Evolutionary conservation across 2,113 vertebrate genomes (phyloP).

Genomic region (Grus americana): DNA sequence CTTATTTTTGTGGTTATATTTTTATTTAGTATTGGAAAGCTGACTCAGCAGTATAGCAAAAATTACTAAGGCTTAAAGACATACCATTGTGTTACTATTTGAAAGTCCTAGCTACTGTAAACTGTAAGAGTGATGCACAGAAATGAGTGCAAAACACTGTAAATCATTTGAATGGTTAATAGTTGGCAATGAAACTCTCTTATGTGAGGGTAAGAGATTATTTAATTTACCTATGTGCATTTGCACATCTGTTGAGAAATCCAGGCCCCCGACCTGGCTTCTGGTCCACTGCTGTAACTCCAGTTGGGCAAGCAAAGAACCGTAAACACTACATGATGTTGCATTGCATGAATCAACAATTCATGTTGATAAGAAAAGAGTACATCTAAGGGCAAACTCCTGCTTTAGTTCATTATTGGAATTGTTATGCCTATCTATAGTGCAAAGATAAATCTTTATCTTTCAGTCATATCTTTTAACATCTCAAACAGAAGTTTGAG

Average conservation of each 20-base stretch:
- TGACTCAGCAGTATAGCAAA: neutral
- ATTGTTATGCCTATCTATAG: neutral
- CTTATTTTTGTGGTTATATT: neutral
- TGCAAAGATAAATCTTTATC: neutral
- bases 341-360: neutral
- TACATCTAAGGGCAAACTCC: neutral
- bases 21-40: neutral
- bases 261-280: neutral
- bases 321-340: fast-evolving
- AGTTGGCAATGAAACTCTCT: neutral
- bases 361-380: neutral
- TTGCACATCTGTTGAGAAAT: neutral
- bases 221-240: neutral
- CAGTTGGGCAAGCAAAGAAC: neutral
- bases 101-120: neutral
- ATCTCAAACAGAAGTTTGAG: neutral
- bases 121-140: neutral
- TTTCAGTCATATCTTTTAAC: neutral
- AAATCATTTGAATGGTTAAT: neutral
- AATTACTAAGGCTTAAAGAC: neutral
- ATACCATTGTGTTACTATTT: neutral
- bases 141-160: neutral
- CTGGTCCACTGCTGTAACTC: neutral
- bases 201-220: neutral
- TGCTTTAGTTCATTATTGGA: neutral